Percentiles rank a stretch among this genome's conserved stretches.
phyloP scores from a whole-genome alignment of 2,113 vertebrate species.

The Dromas ardeola region DNA sequence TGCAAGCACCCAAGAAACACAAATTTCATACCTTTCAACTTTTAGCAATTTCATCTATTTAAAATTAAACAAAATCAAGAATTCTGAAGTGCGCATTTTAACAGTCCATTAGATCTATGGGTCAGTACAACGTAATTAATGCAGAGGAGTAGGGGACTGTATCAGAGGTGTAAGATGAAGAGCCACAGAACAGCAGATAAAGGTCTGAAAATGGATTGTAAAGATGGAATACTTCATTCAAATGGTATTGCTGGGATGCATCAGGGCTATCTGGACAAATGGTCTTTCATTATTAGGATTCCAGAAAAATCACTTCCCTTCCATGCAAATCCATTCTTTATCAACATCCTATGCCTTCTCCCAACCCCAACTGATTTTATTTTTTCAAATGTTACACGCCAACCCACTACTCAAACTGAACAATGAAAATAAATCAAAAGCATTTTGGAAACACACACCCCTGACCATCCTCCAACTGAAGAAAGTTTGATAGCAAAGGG shows the following conservation, averaged over 20 bases:
- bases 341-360: background rate
- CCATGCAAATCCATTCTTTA: background rate
- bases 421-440: background rate
- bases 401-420: background rate
- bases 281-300: background rate
- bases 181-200: background rate
- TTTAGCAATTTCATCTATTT: background rate
- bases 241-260: background rate
- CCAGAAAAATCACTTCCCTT: background rate
- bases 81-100: background rate
- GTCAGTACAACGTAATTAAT: background rate
- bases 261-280: background rate
- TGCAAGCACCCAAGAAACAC: background rate
- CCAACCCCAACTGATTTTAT: background rate
- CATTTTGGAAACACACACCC: background rate
- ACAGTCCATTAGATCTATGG: background rate
- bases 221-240: background rate
- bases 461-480: background rate
- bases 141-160: background rate
- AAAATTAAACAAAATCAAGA: background rate
- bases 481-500: background rate
- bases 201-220: background rate
- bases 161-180: background rate
- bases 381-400: background rate
- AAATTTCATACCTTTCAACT: background rate